Percentiles rank a stretch among this genome's conserved stretches.
phyloP scores from a whole-genome alignment of 2,113 vertebrate species.

The Dasyornis broadbenti region DNA sequence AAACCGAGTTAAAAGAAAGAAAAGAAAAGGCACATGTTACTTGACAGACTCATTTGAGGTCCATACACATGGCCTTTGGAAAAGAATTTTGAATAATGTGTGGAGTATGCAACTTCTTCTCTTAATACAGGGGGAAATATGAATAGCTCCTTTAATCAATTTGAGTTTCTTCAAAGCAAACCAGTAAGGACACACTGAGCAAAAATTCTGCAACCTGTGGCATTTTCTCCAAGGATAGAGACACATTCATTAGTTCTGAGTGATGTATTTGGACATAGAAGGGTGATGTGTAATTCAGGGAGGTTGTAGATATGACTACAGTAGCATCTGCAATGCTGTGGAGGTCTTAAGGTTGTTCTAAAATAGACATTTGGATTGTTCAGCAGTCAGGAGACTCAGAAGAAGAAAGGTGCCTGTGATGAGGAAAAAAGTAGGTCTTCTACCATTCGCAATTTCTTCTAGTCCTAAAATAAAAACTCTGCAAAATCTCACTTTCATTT shows the following conservation, averaged over 20 bases:
- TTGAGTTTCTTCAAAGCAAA: background rate
- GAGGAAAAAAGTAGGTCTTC: background rate
- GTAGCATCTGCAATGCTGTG: background rate
- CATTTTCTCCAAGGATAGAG: background rate
- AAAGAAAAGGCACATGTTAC: background rate
- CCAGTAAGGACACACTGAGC: background rate
- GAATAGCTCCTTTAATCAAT: background rate
- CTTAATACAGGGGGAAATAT: background rate
- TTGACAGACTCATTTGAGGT: background rate
- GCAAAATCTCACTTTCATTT: background rate
- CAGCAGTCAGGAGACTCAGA: background rate
- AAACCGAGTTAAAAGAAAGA: background rate
- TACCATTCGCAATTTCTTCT: background rate
- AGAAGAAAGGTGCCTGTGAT: background rate
- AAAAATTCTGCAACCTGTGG: background rate
- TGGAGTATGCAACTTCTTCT: background rate
- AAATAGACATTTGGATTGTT: background rate
- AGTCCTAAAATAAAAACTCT: background rate
- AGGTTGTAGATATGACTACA: background rate
- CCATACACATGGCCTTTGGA: fast-evolving
- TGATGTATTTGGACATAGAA: background rate
- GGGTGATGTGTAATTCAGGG: background rate
- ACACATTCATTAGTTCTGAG: background rate
- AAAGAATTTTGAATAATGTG: background rate
- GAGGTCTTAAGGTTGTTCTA: background rate